A percentile compares a stretch with the other conserved stretches of the same genome.
Conservation (phyloP, 2,797 vertebrate genomes). For the Psittacula derbiana region DNA sequence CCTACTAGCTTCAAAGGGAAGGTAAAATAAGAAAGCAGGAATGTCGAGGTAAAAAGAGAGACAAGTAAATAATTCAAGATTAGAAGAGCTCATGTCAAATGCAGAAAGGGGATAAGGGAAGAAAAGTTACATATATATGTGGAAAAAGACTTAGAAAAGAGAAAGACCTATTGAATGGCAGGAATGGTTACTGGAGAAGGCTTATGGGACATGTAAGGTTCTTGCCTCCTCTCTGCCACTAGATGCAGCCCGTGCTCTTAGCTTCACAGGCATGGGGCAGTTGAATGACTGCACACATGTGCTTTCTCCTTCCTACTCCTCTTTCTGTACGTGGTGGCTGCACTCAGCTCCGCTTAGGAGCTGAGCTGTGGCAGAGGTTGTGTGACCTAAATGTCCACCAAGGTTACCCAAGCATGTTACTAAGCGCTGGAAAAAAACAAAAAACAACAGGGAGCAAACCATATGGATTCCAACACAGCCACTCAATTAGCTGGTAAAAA, state of each 20-base stretch:
- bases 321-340: neutral
- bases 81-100: neutral
- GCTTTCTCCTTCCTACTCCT: neutral
- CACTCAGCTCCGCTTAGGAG: neutral
- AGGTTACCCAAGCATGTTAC: neutral
- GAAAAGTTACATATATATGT: neutral
- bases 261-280: neutral
- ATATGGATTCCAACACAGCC: neutral
- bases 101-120: neutral
- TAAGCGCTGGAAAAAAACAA: neutral
- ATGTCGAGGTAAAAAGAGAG: neutral
- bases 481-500: neutral
- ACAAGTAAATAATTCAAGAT: neutral
- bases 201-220: neutral
- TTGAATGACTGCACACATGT: rapidly evolving
- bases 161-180: neutral
- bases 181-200: neutral
- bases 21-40: neutral
- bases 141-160: neutral
- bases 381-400: neutral
- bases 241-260: neutral
- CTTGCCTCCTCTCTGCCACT: neutral
- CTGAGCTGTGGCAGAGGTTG: neutral
- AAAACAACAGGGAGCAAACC: neutral
- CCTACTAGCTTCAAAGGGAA: neutral